Percentiles rank a stretch among this genome's conserved stretches.
These are phyloP conservation scores for Varroa destructor DNA, from an alignment of 1,140 invertebrate genomes.

Conservation along the genomic window DNA sequence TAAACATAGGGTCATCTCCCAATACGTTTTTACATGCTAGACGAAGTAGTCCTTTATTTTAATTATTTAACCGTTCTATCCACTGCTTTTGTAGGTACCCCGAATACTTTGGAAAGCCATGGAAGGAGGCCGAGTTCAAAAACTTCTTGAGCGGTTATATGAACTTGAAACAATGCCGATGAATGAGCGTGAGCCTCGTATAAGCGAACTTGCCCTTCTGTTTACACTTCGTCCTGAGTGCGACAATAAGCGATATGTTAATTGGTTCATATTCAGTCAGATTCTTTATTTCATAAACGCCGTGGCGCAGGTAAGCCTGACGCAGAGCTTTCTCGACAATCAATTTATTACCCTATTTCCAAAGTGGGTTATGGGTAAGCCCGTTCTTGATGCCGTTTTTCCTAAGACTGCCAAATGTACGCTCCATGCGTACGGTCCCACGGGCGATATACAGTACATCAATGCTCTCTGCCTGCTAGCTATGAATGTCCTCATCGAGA, in stretches of 20 bases:
- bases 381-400: not conserved
- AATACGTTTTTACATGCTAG: too few relatives aligned
- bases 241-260: not conserved
- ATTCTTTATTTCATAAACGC: not conserved
- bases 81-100: not conserved
- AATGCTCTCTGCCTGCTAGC: not conserved
- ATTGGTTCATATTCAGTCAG: not conserved
- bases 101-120: not conserved
- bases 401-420: not conserved
- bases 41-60: too few relatives aligned
- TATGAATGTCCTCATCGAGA: slow-evolving; percentile 21
- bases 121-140: slow-evolving; percentile 2
- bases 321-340: not conserved
- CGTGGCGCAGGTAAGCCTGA: not conserved
- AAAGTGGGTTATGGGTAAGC: not conserved
- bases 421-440: not conserved
- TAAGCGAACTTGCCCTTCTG: not conserved
- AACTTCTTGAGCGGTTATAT: not conserved
- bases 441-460: not conserved
- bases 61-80: too few relatives aligned
- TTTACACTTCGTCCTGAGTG: not conserved
- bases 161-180: not conserved
- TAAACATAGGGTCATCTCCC: too few relatives aligned
- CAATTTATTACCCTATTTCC: not conserved
- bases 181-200: not conserved